Base-by-base conservation (phyloP, 2,113 vertebrate genomes). In the Zeus faber region DNA sequence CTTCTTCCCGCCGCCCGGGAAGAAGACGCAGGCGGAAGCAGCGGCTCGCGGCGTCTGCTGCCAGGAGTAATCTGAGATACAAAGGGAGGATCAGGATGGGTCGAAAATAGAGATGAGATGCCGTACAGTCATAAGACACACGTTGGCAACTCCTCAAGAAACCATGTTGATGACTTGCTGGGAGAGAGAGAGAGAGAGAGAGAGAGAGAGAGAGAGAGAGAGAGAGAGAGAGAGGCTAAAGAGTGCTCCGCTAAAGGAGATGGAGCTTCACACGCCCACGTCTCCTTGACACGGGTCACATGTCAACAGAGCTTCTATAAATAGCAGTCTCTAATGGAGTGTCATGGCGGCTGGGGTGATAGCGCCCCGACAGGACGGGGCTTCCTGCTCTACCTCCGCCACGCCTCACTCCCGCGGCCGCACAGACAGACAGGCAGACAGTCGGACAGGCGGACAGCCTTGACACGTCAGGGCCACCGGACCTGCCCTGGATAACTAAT, bases 261-360 rank as follows among this genome's bases (percentile, higher is more conserved):
- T 35, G 7, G n/a, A n/a, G n/a, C n/a, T n/a, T n/a, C n/a, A n/a
- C 20, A 5, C 41, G 6, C 41, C 40, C 18, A 65, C 29, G 46
- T 70, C 70, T 66, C 62, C 51, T 64, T 59, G 61, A 48, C 50
- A 41, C 25, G 14, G 51, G 37, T 43, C 61, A 48, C 54, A 45
- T 71, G 72, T 74, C 57, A 70, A 72, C 56, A n/a, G 37, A 25
- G 49, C 14, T 11, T 57, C 65, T 83, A 84, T 77, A 57, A 79
- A 83, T 83, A 83, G 66, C 59, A 49, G 33, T 35, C 59, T 69
- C 55, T 47, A 48, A 55, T 55, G 58, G 49, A 33, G 58, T 59
- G 50, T 79, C 74, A 69, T 2, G 31, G 13, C 33, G n/a, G n/a
- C n/a, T n/a, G n/a, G n/a, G n/a, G n/a, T n/a, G n/a, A n/a, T n/a